phyloP scores from a whole-genome alignment of 2,888 invertebrate species.

The Drosophila mulleri region DNA sequence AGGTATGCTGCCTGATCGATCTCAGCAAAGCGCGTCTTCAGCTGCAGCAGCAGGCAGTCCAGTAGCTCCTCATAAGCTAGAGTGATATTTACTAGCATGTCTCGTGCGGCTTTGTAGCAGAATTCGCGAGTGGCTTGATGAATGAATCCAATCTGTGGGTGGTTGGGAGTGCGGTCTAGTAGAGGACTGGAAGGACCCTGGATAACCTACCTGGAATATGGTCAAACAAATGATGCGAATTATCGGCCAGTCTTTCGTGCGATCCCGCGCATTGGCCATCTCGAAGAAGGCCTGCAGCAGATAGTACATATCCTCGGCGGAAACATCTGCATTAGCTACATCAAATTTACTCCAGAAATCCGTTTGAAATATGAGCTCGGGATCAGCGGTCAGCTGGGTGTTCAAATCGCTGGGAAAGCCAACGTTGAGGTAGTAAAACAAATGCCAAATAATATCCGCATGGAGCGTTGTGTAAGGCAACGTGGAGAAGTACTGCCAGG shows the following conservation, averaged over 20 bases:
- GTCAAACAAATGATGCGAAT: constrained; percentile 89
- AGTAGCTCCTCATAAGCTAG: constrained; percentile 89
- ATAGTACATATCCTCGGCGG: constrained; percentile 91
- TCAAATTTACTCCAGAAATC: constrained; percentile 87
- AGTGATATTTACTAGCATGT: constrained; percentile 89
- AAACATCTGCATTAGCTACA: constrained; percentile 88
- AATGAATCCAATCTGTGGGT: constrained; percentile 89
- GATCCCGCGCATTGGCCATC: constrained; percentile 89
- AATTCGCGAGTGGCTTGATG: constrained; percentile 89
- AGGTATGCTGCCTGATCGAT: constrained; percentile 86
- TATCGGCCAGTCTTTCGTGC: constrained; percentile 87
- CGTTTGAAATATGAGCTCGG: constrained; percentile 85
- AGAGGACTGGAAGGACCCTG: constrained; percentile 4
- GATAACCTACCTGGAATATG: constrained; percentile 88
- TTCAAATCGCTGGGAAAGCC: constrained; percentile 85
- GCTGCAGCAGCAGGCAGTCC: constrained; percentile 87
- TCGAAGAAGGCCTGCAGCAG: constrained; percentile 91
- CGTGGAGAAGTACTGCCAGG: constrained; percentile 93
- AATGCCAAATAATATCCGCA: constrained; percentile 87
- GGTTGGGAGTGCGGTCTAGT: constrained; percentile 5
- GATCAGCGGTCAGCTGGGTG: constrained; percentile 81
- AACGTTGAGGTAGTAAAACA: constrained; percentile 88
- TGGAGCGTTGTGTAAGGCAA: constrained; percentile 89
- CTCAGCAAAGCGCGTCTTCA: constrained; percentile 85
- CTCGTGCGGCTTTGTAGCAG: constrained; percentile 91